Evolutionary conservation across 2,797 vertebrate genomes (phyloP), one percentile per base, ranked within the genome.

Genomic region (Rhinogobio ventralis): DNA sequence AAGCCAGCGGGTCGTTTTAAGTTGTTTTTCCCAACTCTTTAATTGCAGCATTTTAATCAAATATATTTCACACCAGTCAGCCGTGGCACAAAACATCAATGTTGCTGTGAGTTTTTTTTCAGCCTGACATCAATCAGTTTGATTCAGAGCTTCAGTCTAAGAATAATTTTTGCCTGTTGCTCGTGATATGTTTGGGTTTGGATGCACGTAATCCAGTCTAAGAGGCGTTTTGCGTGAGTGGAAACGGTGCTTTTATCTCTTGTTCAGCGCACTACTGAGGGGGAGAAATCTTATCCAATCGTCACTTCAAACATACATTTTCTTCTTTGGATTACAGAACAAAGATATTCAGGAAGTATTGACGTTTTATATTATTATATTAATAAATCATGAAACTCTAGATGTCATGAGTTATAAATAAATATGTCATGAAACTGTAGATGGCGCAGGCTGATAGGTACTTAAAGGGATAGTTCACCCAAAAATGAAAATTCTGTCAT

Each of bases 61-160:
- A 64, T 66, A 74, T 74, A 82, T 82, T 51, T 39, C 8, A 82
- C 28, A 36, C 42, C 57, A 25, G 57, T 74, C 69, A 64, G 39
- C 20, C 20, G 6, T 73, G 23, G 49, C 23, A 39, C 25, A 23
- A 19, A 75, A 39, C 46, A 51, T 66, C 19, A 13, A 11, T 71
- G 33, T 57, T 64, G 17, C n/a, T 42, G 23, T 7, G 23, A 57
- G 57, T 2, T 33, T 19, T 25, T 69, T 28, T 23, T 19, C 11
- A 7, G 4, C 60, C 64, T 55, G 62, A 20, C 60, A 62, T 46
- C 42, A 83, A 11, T 75, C 45, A 10, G 33, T 74, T 82, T 64
- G 60, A 39, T 83, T 36, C 30, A 46, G 51, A 62, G 81, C 69
- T 39, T 25, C 5, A 66, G 57, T 39, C 39, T 62, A 46, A 49